phyloP scores from a whole-genome alignment of 2,797 vertebrate genomes.

The Gephyroberyx darwinii region DNA sequence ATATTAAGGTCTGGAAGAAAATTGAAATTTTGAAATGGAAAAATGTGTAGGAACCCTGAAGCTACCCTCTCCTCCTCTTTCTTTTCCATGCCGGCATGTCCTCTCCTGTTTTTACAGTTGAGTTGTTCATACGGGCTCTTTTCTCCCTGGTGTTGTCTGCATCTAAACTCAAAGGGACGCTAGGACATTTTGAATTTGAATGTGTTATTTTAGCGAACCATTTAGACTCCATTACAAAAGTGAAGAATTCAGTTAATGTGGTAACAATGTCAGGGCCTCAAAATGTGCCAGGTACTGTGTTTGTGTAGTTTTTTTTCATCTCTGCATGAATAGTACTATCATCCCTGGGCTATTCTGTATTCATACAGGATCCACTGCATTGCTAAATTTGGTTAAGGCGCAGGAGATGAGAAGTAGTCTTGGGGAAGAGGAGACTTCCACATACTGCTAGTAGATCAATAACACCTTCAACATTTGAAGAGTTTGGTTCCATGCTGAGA shows the following conservation, averaged over 20 bases:
- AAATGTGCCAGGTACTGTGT: too few species aligned
- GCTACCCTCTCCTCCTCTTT: too few species aligned
- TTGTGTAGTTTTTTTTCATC: too few species aligned
- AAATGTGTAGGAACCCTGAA: too few species aligned
- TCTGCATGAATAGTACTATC: conserved; percentile 4
- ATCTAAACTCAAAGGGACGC: neutral
- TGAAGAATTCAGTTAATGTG: too few species aligned
- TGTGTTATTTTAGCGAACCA: neutral
- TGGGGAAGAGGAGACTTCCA: neutral
- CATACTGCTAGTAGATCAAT: conserved; percentile 1
- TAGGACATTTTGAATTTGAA: neutral
- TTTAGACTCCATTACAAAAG: too few species aligned
- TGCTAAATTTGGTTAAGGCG: conserved; percentile 3
- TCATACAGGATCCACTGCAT: conserved; percentile 1
- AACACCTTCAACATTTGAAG: neutral
- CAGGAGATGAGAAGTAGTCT: conserved; percentile 19
- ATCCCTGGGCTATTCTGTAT: conserved; percentile 9
- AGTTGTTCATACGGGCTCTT: neutral
- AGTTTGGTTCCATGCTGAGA: neutral
- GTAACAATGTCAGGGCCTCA: too few species aligned
- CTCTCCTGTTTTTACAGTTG: too few species aligned
- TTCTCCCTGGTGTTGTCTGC: too few species aligned
- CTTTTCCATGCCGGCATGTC: too few species aligned
- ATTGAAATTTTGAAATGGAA: too few species aligned
- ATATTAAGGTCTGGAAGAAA: neutral